phyloP scores from a whole-genome alignment of 2,113 vertebrate species.

The Rhinopomastus cyanomelas region DNA sequence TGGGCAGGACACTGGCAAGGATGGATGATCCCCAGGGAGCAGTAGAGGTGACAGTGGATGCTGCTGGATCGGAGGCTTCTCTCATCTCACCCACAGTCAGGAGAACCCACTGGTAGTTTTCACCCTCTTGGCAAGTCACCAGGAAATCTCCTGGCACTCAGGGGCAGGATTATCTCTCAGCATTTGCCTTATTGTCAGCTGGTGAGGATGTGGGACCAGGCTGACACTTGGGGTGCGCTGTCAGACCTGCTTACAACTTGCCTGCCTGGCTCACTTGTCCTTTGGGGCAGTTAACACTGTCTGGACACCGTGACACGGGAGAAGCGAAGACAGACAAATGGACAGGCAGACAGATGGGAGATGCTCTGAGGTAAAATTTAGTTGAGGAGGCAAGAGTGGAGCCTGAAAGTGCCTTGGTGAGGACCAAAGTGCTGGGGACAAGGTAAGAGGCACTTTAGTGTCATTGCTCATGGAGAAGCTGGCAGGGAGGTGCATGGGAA shows the following conservation, averaged over 20 bases:
- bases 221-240: background rate
- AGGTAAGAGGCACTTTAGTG: background rate
- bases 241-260: background rate
- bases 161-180: background rate
- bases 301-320: background rate
- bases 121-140: background rate
- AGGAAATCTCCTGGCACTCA: conserved; percentile 11
- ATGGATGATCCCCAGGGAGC: fast-evolving
- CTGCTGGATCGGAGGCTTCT: fast-evolving
- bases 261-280: background rate
- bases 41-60: background rate
- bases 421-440: background rate
- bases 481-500: background rate
- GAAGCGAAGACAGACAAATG: background rate
- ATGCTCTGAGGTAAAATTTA: conserved; percentile 28
- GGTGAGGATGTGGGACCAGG: background rate
- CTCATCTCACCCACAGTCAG: background rate
- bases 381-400: background rate
- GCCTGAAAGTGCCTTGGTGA: background rate
- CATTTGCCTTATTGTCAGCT: conserved; percentile 42
- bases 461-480: background rate
- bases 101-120: background rate
- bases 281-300: background rate
- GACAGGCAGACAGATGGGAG: background rate
- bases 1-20: fast-evolving